A percentile compares a stretch with the other conserved stretches of the same genome.
These are phyloP conservation scores for Aplocera efformata DNA, from an alignment of 2,888 invertebrate genomes.

Conservation along the genomic window DNA sequence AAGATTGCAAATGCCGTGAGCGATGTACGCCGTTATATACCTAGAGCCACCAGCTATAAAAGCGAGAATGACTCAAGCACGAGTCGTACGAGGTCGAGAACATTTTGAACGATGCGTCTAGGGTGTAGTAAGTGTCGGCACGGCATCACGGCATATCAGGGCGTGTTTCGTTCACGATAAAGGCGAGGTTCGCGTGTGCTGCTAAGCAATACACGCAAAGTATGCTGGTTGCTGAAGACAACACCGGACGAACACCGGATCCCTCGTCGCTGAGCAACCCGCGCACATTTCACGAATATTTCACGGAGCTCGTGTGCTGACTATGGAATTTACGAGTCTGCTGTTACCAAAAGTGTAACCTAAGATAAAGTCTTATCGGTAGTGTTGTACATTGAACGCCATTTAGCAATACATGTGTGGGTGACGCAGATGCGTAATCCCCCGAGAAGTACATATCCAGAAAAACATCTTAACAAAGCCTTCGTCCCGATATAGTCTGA, in stretches of 20 bases:
- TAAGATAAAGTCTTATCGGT: conserved; percentile 13
- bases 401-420: background rate
- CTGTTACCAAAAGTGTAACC: conserved; percentile 16
- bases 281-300: conserved; percentile 55
- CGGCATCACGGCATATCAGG: conserved; percentile 46
- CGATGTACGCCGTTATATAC: conserved; percentile 38
- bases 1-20: conserved; percentile 50
- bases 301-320: conserved; percentile 40
- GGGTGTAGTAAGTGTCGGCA: conserved; percentile 64
- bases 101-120: conserved; percentile 68
- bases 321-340: conserved; percentile 33
- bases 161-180: conserved; percentile 42
- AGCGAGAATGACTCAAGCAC: conserved; percentile 47
- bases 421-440: too few species aligned
- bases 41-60: conserved; percentile 39
- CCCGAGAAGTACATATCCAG: too few species aligned
- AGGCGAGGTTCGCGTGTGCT: conserved; percentile 48
- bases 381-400: conserved; percentile 4
- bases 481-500: too few species aligned
- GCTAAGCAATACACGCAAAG: conserved; percentile 51
- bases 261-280: conserved; percentile 67
- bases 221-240: conserved; percentile 70
- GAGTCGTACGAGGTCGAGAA: conserved; percentile 65
- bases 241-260: conserved; percentile 67
- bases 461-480: too few species aligned